Conservation (phyloP, 2,113 vertebrate genomes). For the Balaenoptera acutorostrata region DNA sequence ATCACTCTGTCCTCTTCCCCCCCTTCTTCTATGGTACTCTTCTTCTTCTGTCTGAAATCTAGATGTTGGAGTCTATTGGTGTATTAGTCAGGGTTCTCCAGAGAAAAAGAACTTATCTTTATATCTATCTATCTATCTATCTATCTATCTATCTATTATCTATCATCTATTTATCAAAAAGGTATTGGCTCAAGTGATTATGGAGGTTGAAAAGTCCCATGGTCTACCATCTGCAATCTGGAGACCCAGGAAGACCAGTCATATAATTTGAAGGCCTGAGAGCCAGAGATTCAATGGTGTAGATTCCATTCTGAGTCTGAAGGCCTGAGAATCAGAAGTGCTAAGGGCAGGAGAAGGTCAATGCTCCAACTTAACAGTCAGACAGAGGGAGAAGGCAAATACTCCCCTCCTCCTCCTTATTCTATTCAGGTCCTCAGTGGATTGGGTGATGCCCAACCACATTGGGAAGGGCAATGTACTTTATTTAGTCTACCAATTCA, state of each 20-base stretch:
- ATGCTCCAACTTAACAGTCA: not conserved
- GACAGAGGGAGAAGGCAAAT: not conserved
- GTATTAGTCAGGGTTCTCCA: not conserved
- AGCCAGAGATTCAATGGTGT: not conserved
- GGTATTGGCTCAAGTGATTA: not conserved
- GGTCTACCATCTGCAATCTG: not conserved
- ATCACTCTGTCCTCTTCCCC: not conserved
- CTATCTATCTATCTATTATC: not conserved
- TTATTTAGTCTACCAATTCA: not conserved
- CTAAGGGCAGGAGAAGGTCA: not conserved
- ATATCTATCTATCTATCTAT: not conserved
- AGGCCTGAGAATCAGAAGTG: not conserved
- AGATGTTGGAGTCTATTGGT: not conserved
- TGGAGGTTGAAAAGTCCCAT: not conserved
- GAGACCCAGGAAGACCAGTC: not conserved
- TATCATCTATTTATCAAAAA: not conserved
- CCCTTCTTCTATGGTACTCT: fast-evolving
- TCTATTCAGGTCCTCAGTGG: not conserved
- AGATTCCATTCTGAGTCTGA: not conserved
- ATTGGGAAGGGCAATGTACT: not conserved
- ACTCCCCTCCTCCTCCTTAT: not conserved
- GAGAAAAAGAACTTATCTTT: not conserved
- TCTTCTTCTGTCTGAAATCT: not conserved
- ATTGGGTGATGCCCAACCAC: not conserved
- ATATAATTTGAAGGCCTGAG: not conserved